These are phyloP conservation scores for Lichenostomus cassidix DNA, from an alignment of 2,113 vertebrate genomes.

Conservation along the genomic window DNA sequence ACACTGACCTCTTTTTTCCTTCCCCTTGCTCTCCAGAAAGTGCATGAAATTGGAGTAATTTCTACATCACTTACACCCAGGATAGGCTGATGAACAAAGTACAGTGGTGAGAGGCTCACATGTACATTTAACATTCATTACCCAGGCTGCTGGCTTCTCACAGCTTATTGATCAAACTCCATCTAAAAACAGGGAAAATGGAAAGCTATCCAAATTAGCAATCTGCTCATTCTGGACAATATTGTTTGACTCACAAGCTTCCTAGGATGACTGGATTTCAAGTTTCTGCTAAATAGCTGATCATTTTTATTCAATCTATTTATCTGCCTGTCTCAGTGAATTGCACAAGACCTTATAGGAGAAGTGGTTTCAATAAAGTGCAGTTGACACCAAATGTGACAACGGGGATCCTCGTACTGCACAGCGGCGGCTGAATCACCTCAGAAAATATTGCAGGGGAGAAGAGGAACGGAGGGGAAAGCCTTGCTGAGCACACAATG, in stretches of 20 bases:
- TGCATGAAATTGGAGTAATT: not conserved
- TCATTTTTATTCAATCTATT: constrained; percentile 24
- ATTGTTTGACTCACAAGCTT: constrained; percentile 42
- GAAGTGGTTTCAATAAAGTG: not conserved
- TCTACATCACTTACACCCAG: not conserved
- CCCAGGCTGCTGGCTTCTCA: constrained; percentile 26
- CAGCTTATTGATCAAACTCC: constrained; percentile 37
- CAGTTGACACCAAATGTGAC: not conserved
- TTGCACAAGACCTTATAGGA: not conserved
- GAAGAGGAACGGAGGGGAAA: not conserved
- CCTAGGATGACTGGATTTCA: constrained; percentile 43
- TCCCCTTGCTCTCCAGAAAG: constrained; percentile 25
- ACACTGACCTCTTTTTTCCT: not conserved
- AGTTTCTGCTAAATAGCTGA: constrained; percentile 53
- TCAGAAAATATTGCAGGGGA: not conserved
- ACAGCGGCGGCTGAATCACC: rapidly evolving
- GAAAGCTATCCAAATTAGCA: constrained; percentile 61
- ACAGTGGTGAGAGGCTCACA: constrained; percentile 3
- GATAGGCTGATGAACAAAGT: not conserved
- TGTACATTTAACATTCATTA: constrained; percentile 37
- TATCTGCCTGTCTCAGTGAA: not conserved
- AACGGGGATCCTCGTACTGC: not conserved
- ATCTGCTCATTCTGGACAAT: constrained; percentile 60
- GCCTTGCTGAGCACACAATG: not conserved
- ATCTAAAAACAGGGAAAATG: constrained; percentile 32